Evolutionary conservation across 1,140 invertebrate genomes (phyloP).

Genomic region (Cepaea nemoralis): DNA sequence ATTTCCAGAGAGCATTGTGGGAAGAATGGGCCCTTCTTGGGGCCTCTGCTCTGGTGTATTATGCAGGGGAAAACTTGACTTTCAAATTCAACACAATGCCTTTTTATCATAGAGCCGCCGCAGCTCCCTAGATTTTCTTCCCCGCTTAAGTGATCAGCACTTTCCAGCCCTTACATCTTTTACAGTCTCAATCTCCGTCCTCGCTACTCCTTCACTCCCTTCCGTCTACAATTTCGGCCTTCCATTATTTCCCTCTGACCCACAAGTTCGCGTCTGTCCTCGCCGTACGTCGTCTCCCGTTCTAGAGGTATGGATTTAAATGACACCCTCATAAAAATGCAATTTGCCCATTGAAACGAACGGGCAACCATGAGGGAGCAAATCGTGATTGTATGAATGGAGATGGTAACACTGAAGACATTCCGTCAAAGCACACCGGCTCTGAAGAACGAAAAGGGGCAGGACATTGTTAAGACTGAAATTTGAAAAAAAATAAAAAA

Average conservation of each 20-base stretch:
- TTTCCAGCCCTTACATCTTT: not conserved
- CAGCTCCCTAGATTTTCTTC: not conserved
- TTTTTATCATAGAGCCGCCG: not conserved
- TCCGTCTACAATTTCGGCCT: not conserved
- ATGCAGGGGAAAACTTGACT: not conserved
- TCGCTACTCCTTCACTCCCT: not conserved
- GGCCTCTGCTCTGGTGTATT: not conserved
- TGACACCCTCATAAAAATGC: slow-evolving; percentile 40
- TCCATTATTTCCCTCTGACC: not conserved
- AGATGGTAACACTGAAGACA: slow-evolving; percentile 20
- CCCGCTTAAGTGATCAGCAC: not conserved
- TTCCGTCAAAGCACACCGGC: slow-evolving; percentile 20
- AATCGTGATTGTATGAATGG: slow-evolving; percentile 34
- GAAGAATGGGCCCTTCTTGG: not conserved
- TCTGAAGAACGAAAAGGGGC: not conserved
- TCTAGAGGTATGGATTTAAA: not conserved
- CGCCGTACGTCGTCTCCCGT: not conserved
- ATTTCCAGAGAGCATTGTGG: not conserved
- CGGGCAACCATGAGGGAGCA: slow-evolving; percentile 36
- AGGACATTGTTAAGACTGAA: not conserved
- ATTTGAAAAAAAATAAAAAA: not conserved
- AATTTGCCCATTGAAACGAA: slow-evolving; percentile 39
- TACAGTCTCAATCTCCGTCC: not conserved
- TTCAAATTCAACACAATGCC: not conserved
- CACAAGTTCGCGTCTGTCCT: not conserved